phyloP scores from a whole-genome alignment of 2,113 vertebrate genomes.

The Proteles cristata region DNA sequence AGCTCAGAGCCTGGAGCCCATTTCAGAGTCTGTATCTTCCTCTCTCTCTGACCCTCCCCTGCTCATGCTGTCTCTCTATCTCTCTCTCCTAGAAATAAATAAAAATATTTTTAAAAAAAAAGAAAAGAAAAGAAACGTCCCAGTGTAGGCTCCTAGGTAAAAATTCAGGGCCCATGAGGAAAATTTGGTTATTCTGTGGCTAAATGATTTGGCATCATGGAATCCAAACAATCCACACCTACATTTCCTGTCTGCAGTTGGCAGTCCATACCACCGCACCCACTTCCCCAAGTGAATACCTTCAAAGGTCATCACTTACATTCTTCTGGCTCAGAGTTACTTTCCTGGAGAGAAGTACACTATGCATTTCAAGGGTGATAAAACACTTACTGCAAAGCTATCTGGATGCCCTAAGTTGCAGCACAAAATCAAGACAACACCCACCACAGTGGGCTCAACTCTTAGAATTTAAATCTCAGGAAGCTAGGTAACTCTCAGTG shows the following conservation, averaged over 20 bases:
- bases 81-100: too few relatives aligned
- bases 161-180: background rate
- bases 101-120: too few relatives aligned
- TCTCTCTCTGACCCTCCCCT: too few relatives aligned
- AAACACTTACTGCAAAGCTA: background rate
- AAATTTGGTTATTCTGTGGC: background rate
- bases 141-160: background rate
- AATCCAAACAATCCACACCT: background rate
- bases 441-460: background rate
- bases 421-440: background rate
- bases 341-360: background rate
- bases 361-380: background rate
- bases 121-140: background rate
- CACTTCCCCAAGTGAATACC: background rate
- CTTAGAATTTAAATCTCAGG: background rate
- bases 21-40: too few relatives aligned
- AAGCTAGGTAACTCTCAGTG: background rate
- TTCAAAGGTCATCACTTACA: background rate
- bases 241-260: background rate
- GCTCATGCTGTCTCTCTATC: too few relatives aligned
- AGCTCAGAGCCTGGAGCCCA: too few relatives aligned
- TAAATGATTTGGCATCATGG: conserved; percentile 7
- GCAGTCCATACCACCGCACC: background rate
- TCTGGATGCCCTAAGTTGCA: background rate
- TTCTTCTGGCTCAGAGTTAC: background rate